phyloP scores from a whole-genome alignment of 2,888 invertebrate species.

The Drosophila parthenogenetica region DNA sequence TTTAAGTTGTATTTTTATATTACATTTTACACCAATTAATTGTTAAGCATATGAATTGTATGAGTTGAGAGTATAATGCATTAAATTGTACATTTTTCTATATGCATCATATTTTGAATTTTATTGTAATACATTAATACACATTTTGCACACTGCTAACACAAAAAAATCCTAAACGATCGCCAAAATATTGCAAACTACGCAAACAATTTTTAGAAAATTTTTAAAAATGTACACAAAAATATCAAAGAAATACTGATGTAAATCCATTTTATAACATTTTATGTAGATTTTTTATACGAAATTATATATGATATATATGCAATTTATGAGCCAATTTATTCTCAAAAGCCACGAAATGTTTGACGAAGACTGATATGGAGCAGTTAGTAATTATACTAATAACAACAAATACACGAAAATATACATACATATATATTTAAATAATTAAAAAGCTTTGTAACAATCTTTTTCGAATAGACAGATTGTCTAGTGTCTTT shows the following conservation, averaged over 20 bases:
- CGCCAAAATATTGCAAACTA: conserved; percentile 76
- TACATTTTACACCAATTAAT: conserved; percentile 28
- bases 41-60: conserved; percentile 55
- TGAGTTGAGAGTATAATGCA: conserved; percentile 44
- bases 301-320: conserved; percentile 40
- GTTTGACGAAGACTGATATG: conserved; percentile 68
- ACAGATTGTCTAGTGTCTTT: conserved; percentile 66
- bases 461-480: conserved; percentile 64
- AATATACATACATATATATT: conserved; percentile 36
- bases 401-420: conserved; percentile 55
- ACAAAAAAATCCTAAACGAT: conserved; percentile 30
- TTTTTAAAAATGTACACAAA: conserved; percentile 63
- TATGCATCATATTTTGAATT: conserved; percentile 44
- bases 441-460: conserved; percentile 62
- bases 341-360: conserved; percentile 73
- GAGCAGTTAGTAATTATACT: conserved; percentile 57
- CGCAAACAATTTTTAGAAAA: conserved; percentile 56
- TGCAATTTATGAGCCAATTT: conserved; percentile 72
- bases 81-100: conserved; percentile 62
- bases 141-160: conserved; percentile 32
- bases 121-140: conserved; percentile 32
- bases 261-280: conserved; percentile 63
- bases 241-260: conserved; percentile 1
- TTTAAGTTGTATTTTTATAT: conserved; percentile 48
- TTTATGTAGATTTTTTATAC: conserved; percentile 75